Evolutionary conservation across 1,140 invertebrate species (phyloP).

Genomic region (Drosophila bocki): DNA sequence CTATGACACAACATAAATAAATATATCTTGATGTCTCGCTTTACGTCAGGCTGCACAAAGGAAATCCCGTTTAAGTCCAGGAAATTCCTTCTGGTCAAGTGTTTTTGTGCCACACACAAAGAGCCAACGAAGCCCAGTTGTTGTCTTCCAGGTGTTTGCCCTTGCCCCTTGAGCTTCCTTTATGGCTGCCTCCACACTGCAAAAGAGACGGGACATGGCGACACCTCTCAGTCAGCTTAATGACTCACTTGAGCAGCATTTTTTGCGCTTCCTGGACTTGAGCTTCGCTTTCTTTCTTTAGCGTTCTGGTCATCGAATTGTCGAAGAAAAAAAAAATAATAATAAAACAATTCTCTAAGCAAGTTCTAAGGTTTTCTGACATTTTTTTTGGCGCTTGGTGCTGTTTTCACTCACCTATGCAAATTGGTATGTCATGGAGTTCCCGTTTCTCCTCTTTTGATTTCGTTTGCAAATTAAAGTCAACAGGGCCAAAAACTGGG

Average conservation of each 20-base stretch:
- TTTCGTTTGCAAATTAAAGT: conserved; percentile 44
- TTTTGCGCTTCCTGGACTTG: conserved; percentile 33
- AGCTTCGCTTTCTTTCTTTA: conserved; percentile 23
- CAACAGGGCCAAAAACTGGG: conserved; percentile 33
- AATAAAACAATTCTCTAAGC: conserved; percentile 24
- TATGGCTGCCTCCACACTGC: not conserved
- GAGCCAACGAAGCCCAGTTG: not conserved
- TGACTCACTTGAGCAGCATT: conserved; percentile 44
- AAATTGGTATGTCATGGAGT: conserved; percentile 69
- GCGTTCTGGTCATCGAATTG: conserved; percentile 35
- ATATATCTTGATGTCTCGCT: not conserved
- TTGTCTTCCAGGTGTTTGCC: conserved; percentile 24
- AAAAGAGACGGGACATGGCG: conserved; percentile 9
- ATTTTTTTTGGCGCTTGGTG: not conserved
- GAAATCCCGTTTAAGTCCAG: conserved; percentile 18
- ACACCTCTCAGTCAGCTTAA: conserved; percentile 33
- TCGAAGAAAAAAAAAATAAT: conserved; percentile 34
- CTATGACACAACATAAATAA: not conserved
- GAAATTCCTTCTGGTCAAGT: conserved; percentile 7
- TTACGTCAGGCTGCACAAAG: conserved; percentile 20
- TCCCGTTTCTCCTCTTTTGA: conserved; percentile 12
- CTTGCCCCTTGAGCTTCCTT: conserved; percentile 51
- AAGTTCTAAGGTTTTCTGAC: conserved; percentile 8
- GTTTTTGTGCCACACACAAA: conserved; percentile 34
- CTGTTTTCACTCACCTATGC: conserved; percentile 51